Evolutionary conservation across 2,797 vertebrate species (phyloP), one percentile per base, ranked within the genome.

Genomic region (Leucoraja ocellata): DNA sequence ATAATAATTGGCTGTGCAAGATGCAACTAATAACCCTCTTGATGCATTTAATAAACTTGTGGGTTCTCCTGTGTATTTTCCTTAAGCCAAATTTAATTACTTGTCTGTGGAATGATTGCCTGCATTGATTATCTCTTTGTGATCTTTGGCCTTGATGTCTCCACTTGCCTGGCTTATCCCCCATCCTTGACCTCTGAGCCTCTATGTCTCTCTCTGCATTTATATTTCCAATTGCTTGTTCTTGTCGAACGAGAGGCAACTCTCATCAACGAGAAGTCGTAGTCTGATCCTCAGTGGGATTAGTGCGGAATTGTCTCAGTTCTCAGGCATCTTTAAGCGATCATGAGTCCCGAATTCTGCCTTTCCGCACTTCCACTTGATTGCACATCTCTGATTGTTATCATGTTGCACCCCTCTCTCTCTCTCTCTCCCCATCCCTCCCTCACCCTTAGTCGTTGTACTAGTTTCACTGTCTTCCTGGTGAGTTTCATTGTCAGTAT

Each of bases 181-280:
- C 21, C 25, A 32, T 65, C 61, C 58, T 65, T 63, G 61, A 86
- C 32, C 58, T 86, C 83, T 65, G 83, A 65, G 61, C 83, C 65
- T 86, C 83, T n/a, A 6, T 32, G 28, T 65, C 83, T 86, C 83
- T 46, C 83, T 65, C 83, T 86, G 58, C 14, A 86, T 86, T 86
- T 65, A n/a, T 32, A 54, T 86, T 86, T 86, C 61, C 61, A 28
- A 28, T 65, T n/a, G 61, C 63, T 32, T 86, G 83, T 86, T 65
- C 83, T 86, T 63, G 63, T 28, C n/a, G n/a, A 6, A 21, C 63
- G 1, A 65, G 61, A 14, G 14, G 61, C 58, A 86, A n/a, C 83
- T n/a, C 83, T 63, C 83, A 86, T 86, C 83, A 32, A 32, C 63
- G 61, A 80, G 46, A 80, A 18, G 16, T 80, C 16, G 5, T 39